These are phyloP conservation scores for Pseudomugil tenellus DNA, from an alignment of 2,797 vertebrate species.

Conservation along the genomic window DNA sequence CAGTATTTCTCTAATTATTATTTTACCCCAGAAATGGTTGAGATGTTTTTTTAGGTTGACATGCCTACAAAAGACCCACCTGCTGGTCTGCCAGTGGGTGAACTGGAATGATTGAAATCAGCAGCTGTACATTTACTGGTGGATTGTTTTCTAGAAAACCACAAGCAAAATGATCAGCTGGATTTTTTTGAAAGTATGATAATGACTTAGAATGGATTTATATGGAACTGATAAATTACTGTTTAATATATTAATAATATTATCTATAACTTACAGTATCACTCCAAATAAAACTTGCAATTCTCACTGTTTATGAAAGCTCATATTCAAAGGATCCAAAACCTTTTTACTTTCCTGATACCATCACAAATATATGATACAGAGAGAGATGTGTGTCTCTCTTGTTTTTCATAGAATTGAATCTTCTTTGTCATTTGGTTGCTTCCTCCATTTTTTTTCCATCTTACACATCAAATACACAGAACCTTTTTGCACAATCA, in stretches of 20 bases:
- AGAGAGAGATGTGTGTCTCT: not conserved
- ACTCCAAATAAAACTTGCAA: not conserved
- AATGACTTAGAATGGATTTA: not conserved
- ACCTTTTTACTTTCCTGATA: not conserved
- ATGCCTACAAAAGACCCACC: too few relatives aligned
- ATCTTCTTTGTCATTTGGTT: not conserved
- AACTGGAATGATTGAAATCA: too few relatives aligned
- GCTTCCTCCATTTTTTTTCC: not conserved
- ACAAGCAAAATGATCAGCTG: not conserved
- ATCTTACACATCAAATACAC: not conserved
- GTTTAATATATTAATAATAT: too few relatives aligned
- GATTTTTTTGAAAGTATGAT: not conserved
- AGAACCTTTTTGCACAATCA: not conserved
- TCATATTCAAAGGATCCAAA: not conserved
- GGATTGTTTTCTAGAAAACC: too few relatives aligned
- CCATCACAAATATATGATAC: not conserved
- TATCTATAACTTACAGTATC: not conserved
- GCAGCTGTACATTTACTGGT: too few relatives aligned
- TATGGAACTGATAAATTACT: not conserved
- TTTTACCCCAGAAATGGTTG: too few relatives aligned
- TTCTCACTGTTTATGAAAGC: not conserved
- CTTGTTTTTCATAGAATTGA: not conserved
- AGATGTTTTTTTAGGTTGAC: too few relatives aligned
- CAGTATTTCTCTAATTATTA: too few relatives aligned
- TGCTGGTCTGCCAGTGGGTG: too few relatives aligned